Evolutionary conservation across 2,888 invertebrate species (phyloP).

Genomic region (Marasmarcha lunaedactyla): DNA sequence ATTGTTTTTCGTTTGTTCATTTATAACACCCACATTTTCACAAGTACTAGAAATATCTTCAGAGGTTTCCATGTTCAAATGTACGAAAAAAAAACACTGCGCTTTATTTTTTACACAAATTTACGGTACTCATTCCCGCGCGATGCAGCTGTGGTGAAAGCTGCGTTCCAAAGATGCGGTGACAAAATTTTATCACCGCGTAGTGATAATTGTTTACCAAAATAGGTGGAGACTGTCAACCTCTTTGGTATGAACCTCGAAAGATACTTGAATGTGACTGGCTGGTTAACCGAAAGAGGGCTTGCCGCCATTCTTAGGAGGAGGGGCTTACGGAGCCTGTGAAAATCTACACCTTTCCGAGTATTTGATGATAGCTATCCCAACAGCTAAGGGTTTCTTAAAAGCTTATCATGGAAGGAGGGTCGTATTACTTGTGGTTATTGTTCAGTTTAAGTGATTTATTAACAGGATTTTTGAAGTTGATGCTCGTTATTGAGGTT

Average conservation of each 20-base stretch:
- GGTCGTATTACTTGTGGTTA: conserved; percentile 52
- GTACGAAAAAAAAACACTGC: no score
- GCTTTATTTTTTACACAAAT: no score
- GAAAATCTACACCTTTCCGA: conserved; percentile 70
- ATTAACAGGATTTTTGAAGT: conserved; percentile 48
- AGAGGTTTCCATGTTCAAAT: conserved; percentile 21
- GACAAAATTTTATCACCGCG: conserved; percentile 10
- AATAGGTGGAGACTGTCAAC: conserved; percentile 55
- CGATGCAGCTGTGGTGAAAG: conserved; percentile 19
- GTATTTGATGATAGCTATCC: conserved; percentile 54
- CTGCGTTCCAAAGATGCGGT: conserved; percentile 3
- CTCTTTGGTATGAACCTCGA: conserved; percentile 38
- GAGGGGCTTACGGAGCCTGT: conserved; percentile 57
- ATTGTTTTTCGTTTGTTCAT: conserved; percentile 15
- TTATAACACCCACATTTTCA: conserved; percentile 33
- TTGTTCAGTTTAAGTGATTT: conserved; percentile 60
- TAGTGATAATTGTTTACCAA: conserved; percentile 61
- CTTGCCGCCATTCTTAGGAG: conserved; percentile 63
- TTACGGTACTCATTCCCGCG: no score
- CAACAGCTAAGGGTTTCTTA: conserved; percentile 54
- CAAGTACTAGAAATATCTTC: conserved; percentile 60
- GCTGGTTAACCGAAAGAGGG: conserved; percentile 40
- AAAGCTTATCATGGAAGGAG: conserved; percentile 62
- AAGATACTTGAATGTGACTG: conserved; percentile 51
- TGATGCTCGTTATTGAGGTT: conserved; percentile 9